phyloP scores from a whole-genome alignment of 2,888 invertebrate genomes.

The Julus scandinavius region DNA sequence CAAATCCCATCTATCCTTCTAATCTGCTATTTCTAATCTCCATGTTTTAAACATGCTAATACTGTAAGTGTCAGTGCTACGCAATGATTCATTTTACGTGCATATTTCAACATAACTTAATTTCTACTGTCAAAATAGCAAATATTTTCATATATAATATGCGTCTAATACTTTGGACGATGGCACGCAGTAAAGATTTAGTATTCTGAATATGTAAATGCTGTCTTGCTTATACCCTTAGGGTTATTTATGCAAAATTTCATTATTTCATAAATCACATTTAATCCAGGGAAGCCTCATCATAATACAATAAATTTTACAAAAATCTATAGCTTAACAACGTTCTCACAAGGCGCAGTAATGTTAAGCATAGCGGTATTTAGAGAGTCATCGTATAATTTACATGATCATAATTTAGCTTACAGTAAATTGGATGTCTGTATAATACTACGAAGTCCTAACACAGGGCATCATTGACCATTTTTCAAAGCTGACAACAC shows the following conservation, averaged over 20 bases:
- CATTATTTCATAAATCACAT: slow-evolving; percentile 12
- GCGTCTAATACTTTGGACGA: background rate
- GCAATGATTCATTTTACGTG: background rate
- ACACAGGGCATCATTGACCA: slow-evolving; percentile 1
- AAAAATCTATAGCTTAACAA: background rate
- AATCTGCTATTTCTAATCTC: too few species aligned
- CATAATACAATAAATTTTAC: slow-evolving; percentile 6
- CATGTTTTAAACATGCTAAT: too few species aligned
- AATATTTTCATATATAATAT: background rate
- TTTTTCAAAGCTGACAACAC: background rate
- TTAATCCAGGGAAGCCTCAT: background rate
- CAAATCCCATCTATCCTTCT: too few species aligned
- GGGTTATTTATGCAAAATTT: slow-evolving; percentile 22
- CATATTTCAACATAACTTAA: background rate
- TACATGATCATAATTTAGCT: background rate
- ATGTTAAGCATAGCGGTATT: background rate
- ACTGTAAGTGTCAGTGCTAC: background rate
- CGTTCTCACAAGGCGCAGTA: background rate
- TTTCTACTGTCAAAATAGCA: slow-evolving; percentile 17
- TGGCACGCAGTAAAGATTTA: background rate
- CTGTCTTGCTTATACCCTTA: background rate
- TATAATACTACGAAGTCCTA: background rate
- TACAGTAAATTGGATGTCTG: background rate
- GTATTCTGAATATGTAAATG: too few species aligned
- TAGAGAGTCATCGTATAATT: background rate